Conservation (phyloP, 2,888 invertebrate species). For the Hydropsyche betteni region DNA sequence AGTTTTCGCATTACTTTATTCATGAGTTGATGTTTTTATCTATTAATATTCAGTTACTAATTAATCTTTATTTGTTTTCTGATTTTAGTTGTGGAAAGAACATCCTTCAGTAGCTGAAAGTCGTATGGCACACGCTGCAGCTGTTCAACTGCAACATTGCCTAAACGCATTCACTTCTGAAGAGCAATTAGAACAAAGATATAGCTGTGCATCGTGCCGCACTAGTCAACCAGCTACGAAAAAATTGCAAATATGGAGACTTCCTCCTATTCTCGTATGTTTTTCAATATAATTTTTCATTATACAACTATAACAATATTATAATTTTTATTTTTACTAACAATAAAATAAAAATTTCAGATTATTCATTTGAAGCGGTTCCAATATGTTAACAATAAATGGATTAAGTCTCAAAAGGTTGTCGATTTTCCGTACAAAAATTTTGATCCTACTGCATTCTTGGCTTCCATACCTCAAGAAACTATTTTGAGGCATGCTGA, state of each 20-base stretch:
- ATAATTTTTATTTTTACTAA: slow-evolving; percentile 3
- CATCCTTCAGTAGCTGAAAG: slow-evolving; percentile 78
- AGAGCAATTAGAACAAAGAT: slow-evolving; percentile 86
- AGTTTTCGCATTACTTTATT: background rate
- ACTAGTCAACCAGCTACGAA: slow-evolving; percentile 86
- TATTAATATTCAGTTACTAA: background rate
- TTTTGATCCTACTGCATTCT: slow-evolving; percentile 87
- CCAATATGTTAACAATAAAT: slow-evolving; percentile 88
- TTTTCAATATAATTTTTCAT: too few relatives aligned
- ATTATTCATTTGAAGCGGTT: slow-evolving; percentile 93
- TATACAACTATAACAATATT: too few relatives aligned
- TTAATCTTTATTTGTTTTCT: background rate
- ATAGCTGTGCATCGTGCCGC: slow-evolving; percentile 86
- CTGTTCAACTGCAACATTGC: slow-evolving; percentile 85
- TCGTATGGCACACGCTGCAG: slow-evolving; percentile 78
- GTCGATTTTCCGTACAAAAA: slow-evolving; percentile 88
- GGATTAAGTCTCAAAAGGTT: slow-evolving; percentile 94
- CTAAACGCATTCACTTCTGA: slow-evolving; percentile 88
- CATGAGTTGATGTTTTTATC: background rate
- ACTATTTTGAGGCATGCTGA: slow-evolving; percentile 76
- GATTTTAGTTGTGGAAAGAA: slow-evolving; percentile 61
- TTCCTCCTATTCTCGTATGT: slow-evolving; percentile 85
- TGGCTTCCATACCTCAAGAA: slow-evolving; percentile 83
- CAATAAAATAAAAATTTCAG: slow-evolving; percentile 60
- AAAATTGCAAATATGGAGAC: slow-evolving; percentile 89